These are phyloP conservation scores for Macrosteles quadrilineatus DNA, from an alignment of 1,140 invertebrate genomes.

Conservation along the genomic window DNA sequence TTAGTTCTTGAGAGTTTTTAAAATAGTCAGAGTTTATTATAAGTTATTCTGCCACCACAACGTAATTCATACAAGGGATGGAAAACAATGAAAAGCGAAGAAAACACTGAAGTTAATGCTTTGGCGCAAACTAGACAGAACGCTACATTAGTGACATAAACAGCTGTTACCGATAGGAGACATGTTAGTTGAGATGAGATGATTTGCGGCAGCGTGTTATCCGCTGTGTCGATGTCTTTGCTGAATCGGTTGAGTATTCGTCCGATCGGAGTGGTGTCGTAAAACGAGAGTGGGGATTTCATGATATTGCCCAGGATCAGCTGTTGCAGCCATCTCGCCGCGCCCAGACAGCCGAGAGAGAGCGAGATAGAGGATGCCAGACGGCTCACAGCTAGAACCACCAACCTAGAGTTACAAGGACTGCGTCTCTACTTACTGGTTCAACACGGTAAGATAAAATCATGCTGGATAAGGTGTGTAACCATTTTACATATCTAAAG, in stretches of 20 bases:
- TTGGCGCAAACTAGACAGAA: too few relatives aligned
- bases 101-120: too few relatives aligned
- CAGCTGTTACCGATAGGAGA: constrained; percentile 53
- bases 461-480: too few relatives aligned
- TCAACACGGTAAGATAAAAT: too few relatives aligned
- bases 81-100: too few relatives aligned
- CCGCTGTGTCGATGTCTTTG: constrained; percentile 70
- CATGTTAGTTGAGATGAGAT: constrained; percentile 50
- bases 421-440: too few relatives aligned
- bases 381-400: constrained; percentile 54
- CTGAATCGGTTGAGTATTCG: constrained; percentile 72
- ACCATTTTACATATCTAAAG: too few relatives aligned
- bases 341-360: constrained; percentile 60
- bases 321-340: constrained; percentile 61
- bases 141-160: background rate
- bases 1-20: too few relatives aligned
- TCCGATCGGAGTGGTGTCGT: constrained; percentile 72
- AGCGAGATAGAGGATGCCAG: constrained; percentile 57
- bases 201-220: constrained; percentile 51
- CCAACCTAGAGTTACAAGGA: too few relatives aligned
- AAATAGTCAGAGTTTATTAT: too few relatives aligned
- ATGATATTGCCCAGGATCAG: constrained; percentile 63
- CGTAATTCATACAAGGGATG: too few relatives aligned
- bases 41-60: too few relatives aligned
- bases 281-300: constrained; percentile 69